Base-by-base conservation (phyloP, 1,140 invertebrate genomes). In the Octopus sinensis region DNA sequence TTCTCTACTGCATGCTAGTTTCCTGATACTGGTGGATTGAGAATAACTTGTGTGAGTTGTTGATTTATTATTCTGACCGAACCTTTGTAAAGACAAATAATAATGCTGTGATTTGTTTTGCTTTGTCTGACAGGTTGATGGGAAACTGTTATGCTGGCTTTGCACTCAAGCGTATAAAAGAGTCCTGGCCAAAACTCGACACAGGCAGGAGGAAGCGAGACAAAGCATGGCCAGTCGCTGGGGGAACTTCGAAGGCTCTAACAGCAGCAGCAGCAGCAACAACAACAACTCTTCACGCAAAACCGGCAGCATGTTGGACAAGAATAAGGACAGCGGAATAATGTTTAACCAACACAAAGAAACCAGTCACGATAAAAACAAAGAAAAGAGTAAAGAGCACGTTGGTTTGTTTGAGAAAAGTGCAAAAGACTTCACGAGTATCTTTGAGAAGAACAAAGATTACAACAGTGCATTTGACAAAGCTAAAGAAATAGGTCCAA, bases 111-210 rank as follows among this genome's bases (percentile, higher is more conserved):
- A 88, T 91, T 43, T 43, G 3, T 43, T 43, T 43, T 43, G 30
- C 3, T 43, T 43, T 43, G 30, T 43, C 30, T 43, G 30, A 73
- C 91, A 97, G 96, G 95, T 97, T 79, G 96, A 98, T 92, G 97
- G 97, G 1, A 98, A 98, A 91, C 90, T 98, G 71, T 92, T 98
- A 62, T 99, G 97, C 91, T 99, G 97, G 97, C 92, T 98, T 9
- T 99, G 97, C 91, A 98, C 97, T 12, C 92, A 97, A 84, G 97
- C 97, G 0, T 96, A 96, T 88, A 98, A 97, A 90, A 92, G 96
- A 86, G 96, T 97, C 0, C 89, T 98, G 86, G 95, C 96, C 2
- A 68, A 97, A 96, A 91, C 96, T 79, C 90, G 92, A 92, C 83
- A 93, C 94, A 86, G 94, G 93, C 89, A 95, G 94, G 85, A 87